These are phyloP conservation scores for rat (Rattus norvegicus) DNA, from an alignment of 2,113 vertebrate genomes.

Conservation along the genomic window DNA sequence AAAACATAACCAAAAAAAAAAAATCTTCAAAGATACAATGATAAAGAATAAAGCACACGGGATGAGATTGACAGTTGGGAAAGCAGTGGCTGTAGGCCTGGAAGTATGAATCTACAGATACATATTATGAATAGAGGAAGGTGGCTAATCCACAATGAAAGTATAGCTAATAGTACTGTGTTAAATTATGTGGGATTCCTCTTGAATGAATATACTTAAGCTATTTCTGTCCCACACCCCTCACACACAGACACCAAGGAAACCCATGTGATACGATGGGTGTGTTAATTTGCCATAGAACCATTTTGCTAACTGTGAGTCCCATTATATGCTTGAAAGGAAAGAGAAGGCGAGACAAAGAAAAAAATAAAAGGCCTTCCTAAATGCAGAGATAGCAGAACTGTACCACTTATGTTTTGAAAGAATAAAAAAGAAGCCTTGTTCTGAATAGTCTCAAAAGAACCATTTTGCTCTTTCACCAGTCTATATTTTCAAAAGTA, in stretches of 20 bases:
- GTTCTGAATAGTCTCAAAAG: background rate
- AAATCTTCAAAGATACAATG: background rate
- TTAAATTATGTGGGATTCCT: background rate
- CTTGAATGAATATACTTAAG: background rate
- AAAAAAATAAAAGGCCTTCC: background rate
- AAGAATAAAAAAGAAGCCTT: slow-evolving; percentile 18
- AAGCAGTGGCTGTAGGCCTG: background rate
- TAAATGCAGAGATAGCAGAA: background rate
- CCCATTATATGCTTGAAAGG: background rate
- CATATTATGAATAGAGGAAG: background rate
- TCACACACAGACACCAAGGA: background rate
- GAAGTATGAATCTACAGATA: background rate
- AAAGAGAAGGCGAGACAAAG: background rate
- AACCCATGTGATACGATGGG: background rate
- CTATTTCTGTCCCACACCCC: background rate
- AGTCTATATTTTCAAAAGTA: background rate
- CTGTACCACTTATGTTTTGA: background rate
- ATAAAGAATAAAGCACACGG: background rate
- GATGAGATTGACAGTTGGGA: background rate
- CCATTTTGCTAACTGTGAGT: background rate
- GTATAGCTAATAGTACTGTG: background rate
- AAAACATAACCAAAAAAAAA: background rate
- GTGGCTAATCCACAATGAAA: background rate
- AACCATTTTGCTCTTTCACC: background rate
- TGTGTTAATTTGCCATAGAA: background rate